Evolutionary conservation across 2,797 vertebrate genomes (phyloP).

Genomic region (Streptopelia turtur): DNA sequence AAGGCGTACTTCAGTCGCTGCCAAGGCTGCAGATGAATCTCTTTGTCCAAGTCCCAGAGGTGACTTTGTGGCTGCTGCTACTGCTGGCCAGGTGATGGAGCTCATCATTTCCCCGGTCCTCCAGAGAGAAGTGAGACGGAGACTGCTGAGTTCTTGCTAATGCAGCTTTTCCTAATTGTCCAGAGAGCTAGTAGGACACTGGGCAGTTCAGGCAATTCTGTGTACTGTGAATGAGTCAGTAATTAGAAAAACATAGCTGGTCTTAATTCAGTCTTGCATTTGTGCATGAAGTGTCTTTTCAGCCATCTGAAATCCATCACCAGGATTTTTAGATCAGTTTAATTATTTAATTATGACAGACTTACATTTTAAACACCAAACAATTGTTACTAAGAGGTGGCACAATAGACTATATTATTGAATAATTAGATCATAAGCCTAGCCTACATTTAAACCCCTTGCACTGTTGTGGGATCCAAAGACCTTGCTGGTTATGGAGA

Average conservation of each 20-base stretch:
- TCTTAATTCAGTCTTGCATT: background rate
- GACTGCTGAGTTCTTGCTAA: constrained; percentile 71
- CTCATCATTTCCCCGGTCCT: constrained; percentile 68
- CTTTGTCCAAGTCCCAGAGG: constrained; percentile 73
- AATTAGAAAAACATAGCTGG: constrained; percentile 13
- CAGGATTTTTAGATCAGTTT: constrained; percentile 25
- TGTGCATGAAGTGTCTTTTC: background rate
- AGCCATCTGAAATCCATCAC: background rate
- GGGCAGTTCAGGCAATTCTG: constrained; percentile 37
- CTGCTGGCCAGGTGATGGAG: constrained; percentile 75
- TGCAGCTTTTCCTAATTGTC: constrained; percentile 68
- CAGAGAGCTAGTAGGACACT: constrained; percentile 58
- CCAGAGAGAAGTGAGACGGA: constrained; percentile 63
- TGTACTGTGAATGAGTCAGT: background rate
- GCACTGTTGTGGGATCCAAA: constrained; percentile 11
- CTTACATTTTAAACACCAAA: background rate
- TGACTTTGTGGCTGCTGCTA: constrained; percentile 67
- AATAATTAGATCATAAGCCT: constrained; percentile 39
- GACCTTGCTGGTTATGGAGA: background rate
- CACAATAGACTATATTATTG: background rate
- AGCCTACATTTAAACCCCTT: background rate
- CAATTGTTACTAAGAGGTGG: constrained; percentile 22
- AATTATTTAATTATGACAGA: constrained; percentile 25
- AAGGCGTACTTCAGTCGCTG: constrained; percentile 62
- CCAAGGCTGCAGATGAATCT: constrained; percentile 70